Conservation (phyloP, 2,888 invertebrate genomes). For the Plutella xylostella region DNA sequence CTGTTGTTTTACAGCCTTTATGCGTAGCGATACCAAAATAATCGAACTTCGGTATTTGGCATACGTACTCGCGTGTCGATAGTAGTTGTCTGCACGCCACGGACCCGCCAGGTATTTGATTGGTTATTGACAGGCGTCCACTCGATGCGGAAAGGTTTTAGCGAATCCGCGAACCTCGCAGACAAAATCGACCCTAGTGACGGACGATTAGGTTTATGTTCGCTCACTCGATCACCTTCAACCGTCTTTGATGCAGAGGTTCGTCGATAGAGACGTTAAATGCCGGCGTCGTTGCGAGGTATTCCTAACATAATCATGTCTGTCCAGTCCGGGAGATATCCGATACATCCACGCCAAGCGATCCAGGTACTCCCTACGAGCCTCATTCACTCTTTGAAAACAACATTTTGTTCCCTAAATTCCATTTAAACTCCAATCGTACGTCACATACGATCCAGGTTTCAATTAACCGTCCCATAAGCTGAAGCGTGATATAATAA, state of each 20-base stretch:
- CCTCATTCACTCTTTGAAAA: no score
- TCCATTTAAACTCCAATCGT: no score
- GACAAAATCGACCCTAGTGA: no score
- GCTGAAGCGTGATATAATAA: no score
- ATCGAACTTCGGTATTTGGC: no score
- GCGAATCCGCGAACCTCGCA: neutral
- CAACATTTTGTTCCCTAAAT: no score
- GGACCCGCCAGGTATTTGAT: slow-evolving; percentile 67
- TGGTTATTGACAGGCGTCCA: slow-evolving; percentile 54
- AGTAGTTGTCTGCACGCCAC: slow-evolving; percentile 66
- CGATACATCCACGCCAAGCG: slow-evolving; percentile 36
- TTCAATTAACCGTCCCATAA: no score
- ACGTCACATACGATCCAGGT: no score
- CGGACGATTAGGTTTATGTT: neutral
- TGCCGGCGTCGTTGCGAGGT: slow-evolving; percentile 51
- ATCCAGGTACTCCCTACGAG: neutral
- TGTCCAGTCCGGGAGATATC: slow-evolving; percentile 54
- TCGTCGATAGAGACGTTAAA: slow-evolving; percentile 29
- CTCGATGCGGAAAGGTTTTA: neutral
- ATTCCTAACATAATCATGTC: slow-evolving; percentile 23
- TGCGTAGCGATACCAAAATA: slow-evolving; percentile 62
- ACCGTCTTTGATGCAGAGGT: slow-evolving; percentile 20
- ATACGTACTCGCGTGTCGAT: slow-evolving; percentile 57
- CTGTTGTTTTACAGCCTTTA: slow-evolving; percentile 63
- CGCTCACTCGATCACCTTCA: neutral